These are phyloP conservation scores for Neosilurus mollespiculum DNA, from an alignment of 2,797 vertebrate species.

Conservation along the genomic window DNA sequence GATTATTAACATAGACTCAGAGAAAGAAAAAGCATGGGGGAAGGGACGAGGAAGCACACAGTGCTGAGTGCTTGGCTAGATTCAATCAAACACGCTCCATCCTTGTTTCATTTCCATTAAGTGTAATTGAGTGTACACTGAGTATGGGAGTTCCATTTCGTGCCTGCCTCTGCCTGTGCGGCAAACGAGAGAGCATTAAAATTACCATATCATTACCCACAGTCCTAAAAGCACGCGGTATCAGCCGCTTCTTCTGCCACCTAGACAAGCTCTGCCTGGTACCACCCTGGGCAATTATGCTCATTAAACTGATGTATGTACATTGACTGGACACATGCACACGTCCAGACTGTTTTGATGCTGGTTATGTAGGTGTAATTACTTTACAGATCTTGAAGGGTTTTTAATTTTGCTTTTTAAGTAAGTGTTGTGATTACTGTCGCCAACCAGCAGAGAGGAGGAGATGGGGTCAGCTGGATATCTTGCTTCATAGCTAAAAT, in stretches of 20 bases:
- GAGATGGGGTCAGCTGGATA: constrained; percentile 9
- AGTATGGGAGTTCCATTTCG: constrained; percentile 59
- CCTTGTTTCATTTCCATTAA: constrained; percentile 64
- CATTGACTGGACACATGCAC: constrained; percentile 47
- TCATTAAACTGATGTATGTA: constrained; percentile 65
- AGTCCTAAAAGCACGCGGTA: constrained; percentile 41
- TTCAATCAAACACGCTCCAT: constrained; percentile 59
- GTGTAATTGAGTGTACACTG: constrained; percentile 59
- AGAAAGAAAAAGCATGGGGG: constrained; percentile 23
- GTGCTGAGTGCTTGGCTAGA: constrained; percentile 47
- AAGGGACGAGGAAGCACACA: constrained; percentile 17
- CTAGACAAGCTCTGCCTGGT: constrained; percentile 50
- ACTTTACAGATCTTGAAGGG: constrained; percentile 64
- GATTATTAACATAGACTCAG: constrained; percentile 22
- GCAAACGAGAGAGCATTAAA: constrained; percentile 44
- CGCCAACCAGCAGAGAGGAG: not conserved
- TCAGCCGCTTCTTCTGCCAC: constrained; percentile 39
- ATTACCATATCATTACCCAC: constrained; percentile 58
- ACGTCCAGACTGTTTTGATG: constrained; percentile 55
- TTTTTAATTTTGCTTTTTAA: constrained; percentile 68
- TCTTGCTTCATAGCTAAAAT: not conserved
- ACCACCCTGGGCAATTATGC: constrained; percentile 63
- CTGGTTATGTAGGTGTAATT: constrained; percentile 65
- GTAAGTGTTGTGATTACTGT: constrained; percentile 66
- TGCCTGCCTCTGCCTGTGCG: constrained; percentile 33